phyloP scores from a whole-genome alignment of 2,888 invertebrate genomes.

The Elegia similella region DNA sequence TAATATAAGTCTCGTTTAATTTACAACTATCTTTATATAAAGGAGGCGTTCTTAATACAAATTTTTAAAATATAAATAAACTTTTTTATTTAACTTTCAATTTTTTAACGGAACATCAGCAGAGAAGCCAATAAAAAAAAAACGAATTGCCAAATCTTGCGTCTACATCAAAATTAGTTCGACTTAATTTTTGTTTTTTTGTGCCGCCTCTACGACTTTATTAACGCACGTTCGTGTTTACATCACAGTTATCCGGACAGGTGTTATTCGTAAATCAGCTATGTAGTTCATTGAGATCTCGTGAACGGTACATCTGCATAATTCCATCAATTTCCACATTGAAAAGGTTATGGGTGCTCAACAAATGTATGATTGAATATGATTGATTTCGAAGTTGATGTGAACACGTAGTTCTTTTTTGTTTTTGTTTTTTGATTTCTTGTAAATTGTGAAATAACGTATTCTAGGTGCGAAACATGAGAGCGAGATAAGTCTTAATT shows the following conservation, averaged over 20 bases:
- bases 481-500: no score
- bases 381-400: neutral
- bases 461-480: no score
- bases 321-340: neutral
- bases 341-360: constrained; percentile 5
- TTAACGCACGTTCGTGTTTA: neutral
- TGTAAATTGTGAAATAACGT: neutral
- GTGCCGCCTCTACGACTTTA: neutral
- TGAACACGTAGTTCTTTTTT: neutral
- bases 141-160: no score
- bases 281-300: constrained; percentile 1
- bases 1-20: no score
- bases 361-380: neutral
- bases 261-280: constrained; percentile 7
- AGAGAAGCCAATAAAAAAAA: no score
- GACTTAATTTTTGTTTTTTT: neutral
- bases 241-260: constrained; percentile 14
- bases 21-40: no score
- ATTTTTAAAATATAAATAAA: no score
- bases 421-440: neutral
- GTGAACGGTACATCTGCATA: constrained; percentile 11
- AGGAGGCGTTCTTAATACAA: no score
- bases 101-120: no score
- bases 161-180: no score
- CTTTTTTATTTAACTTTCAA: no score